phyloP scores from a whole-genome alignment of 2,888 invertebrate genomes.

The Platycheirus rosarum region DNA sequence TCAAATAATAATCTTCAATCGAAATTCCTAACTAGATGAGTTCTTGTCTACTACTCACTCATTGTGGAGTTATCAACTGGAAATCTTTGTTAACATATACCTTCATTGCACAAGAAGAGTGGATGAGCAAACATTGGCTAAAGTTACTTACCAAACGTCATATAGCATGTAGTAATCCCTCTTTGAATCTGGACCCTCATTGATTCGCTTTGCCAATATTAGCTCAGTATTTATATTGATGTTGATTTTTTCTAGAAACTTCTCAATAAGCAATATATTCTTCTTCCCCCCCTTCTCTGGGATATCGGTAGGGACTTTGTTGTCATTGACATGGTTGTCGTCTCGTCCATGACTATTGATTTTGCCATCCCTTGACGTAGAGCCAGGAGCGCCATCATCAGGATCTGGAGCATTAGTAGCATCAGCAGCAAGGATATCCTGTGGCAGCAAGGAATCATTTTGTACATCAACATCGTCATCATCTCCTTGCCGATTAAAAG shows the following conservation, averaged over 20 bases:
- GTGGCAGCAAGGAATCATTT: slow-evolving; percentile 46
- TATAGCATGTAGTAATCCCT: slow-evolving; percentile 79
- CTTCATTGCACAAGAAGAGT: slow-evolving; percentile 37
- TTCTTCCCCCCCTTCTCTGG: slow-evolving; percentile 73
- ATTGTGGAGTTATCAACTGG: slow-evolving; percentile 52
- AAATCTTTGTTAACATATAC: slow-evolving; percentile 26
- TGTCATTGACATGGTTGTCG: slow-evolving; percentile 48
- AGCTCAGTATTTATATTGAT: slow-evolving; percentile 82
- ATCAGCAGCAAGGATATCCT: slow-evolving; percentile 31
- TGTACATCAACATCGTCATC: slow-evolving; percentile 70
- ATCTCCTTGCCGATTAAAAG: slow-evolving; percentile 77
- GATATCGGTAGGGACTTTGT: slow-evolving; percentile 31
- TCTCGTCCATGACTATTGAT: slow-evolving; percentile 60
- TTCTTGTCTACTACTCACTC: slow-evolving; percentile 10
- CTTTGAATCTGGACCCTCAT: slow-evolving; percentile 75
- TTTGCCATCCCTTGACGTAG: slow-evolving; percentile 57
- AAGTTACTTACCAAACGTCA: slow-evolving; percentile 80
- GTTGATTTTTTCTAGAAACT: slow-evolving; percentile 81
- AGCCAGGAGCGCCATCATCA: slow-evolving; percentile 12
- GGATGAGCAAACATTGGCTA: slow-evolving; percentile 43
- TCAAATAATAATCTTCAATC: slow-evolving; percentile 35
- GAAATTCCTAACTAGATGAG: slow-evolving; percentile 24
- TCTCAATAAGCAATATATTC: slow-evolving; percentile 80
- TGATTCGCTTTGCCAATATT: slow-evolving; percentile 80
- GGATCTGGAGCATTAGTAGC: slow-evolving; percentile 36